Base-by-base conservation (phyloP, 2,113 vertebrate genomes). In the Gorsachius goisagi region DNA sequence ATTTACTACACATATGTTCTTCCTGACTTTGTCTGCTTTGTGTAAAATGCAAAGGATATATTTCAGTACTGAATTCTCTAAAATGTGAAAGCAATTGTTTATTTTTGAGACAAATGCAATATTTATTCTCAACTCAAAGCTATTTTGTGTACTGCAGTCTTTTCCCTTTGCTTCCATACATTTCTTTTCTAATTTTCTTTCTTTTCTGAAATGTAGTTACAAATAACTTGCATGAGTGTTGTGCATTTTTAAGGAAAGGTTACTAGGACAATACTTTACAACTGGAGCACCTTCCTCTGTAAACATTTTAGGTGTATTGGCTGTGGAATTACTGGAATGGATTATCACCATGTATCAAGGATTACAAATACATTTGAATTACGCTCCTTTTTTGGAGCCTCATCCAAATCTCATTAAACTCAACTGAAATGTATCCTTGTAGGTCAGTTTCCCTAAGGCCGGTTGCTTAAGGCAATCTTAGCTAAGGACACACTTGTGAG, bases 381-480 rank as follows among this genome's bases (percentile, higher is more conserved):
- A 14, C 10, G 1, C 21, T 82, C 28, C 13, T 83, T 76, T 60
- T 92, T 80, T 95, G 68, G 28, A 95, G n/a, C 33, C 17, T 77
- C 59, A 68, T 83, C 56, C 56, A 81, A 67, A 84, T 86, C 76
- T 87, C 88, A 94, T 96, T 86, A 88, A 94, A 68, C 14, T 88
- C 50, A 59, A 27, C 44, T 90, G 11, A 93, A 92, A 92, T 66
- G 6, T 24, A 24, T 86, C 16, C 85, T 84, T 90, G 92, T 95
- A 86, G 90, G 93, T 94, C 93, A 86, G 59, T 64, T 95, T 93
- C 67, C 93, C 88, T 20, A 55, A 87, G 84, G 93, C 83, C 2
- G 8, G 50, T 89, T 91, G 88, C 89, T 96, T 91, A 66, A 90
- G 88, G 77, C 85, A 73, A 30, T 87, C 81, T 88, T 67, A 74